Conservation (phyloP, 1,140 invertebrate genomes). For the Eubasilissa regina region DNA sequence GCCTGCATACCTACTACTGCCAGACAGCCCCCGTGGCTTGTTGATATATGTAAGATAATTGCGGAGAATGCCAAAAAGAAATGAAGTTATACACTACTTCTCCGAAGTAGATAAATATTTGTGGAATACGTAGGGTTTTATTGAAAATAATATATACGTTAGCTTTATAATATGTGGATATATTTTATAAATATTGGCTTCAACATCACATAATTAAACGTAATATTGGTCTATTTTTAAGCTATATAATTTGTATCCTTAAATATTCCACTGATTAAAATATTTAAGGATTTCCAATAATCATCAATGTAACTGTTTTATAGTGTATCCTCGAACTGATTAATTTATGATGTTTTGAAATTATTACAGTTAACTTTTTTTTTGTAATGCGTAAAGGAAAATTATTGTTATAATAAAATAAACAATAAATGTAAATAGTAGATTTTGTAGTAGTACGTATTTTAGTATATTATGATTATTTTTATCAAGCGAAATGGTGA, state of each 20-base stretch:
- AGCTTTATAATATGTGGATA: conserved; percentile 26
- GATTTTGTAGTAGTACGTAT: conserved; percentile 21
- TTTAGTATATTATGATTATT: conserved; percentile 44
- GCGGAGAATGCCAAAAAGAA: conserved; percentile 60
- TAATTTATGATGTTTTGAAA: conserved; percentile 36
- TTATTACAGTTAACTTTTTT: conserved; percentile 24
- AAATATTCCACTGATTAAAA: conserved; percentile 30
- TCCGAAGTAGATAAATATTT: conserved; percentile 18
- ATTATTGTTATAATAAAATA: conserved; percentile 14
- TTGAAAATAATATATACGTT: conserved; percentile 29
- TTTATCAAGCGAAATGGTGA: conserved; percentile 55
- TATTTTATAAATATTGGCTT: conserved; percentile 21
- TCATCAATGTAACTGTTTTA: conserved; percentile 24
- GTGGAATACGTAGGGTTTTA: conserved; percentile 40
- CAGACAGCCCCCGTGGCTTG: conserved; percentile 56
- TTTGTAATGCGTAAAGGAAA: conserved; percentile 21
- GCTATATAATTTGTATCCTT: not conserved
- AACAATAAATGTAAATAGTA: conserved; percentile 42
- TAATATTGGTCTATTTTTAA: conserved; percentile 21
- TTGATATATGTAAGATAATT: conserved; percentile 58
- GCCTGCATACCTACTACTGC: conserved; percentile 24
- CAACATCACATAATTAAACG: conserved; percentile 14
- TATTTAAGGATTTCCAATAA: conserved; percentile 35
- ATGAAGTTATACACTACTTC: conserved; percentile 51
- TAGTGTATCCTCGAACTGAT: conserved; percentile 41